These are phyloP conservation scores for Meghimatium bilineatum DNA, from an alignment of 2,888 invertebrate genomes.

Conservation along the genomic window DNA sequence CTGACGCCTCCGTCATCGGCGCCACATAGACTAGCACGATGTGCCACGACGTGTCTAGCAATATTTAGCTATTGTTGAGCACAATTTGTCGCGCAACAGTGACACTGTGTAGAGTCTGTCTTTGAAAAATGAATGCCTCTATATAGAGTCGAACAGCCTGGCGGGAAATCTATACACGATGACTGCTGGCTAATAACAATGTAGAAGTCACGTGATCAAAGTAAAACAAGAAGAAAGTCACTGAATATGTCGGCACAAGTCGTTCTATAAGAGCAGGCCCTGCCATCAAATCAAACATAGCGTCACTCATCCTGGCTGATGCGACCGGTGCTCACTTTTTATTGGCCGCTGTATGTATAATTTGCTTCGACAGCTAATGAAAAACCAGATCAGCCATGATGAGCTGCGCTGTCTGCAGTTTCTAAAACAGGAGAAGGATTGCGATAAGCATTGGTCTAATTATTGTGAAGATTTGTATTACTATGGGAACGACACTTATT, in stretches of 20 bases:
- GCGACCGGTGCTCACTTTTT: too few relatives aligned
- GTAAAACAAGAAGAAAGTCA: not conserved
- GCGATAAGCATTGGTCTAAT: not conserved
- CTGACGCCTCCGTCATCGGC: not conserved
- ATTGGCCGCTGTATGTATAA: too few relatives aligned
- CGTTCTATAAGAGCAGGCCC: too few relatives aligned
- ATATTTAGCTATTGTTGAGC: not conserved
- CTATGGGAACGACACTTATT: not conserved
- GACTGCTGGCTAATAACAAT: not conserved
- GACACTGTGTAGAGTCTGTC: not conserved
- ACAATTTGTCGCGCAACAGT: not conserved
- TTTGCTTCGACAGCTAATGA: too few relatives aligned
- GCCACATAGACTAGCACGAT: not conserved
- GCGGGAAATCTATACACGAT: not conserved
- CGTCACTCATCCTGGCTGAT: too few relatives aligned
- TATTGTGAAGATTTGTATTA: not conserved
- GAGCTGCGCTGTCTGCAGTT: too few relatives aligned
- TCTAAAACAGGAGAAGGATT: too few relatives aligned
- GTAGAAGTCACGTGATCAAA: not conserved
- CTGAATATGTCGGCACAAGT: too few relatives aligned
- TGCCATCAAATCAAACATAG: too few relatives aligned
- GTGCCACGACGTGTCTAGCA: not conserved
- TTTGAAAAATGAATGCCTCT: not conserved
- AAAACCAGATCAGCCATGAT: too few relatives aligned
- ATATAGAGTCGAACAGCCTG: not conserved